Percentiles rank a stretch among this genome's conserved stretches.
phyloP scores from a whole-genome alignment of 2,113 vertebrate species.

The Psilopsiagon aymara region DNA sequence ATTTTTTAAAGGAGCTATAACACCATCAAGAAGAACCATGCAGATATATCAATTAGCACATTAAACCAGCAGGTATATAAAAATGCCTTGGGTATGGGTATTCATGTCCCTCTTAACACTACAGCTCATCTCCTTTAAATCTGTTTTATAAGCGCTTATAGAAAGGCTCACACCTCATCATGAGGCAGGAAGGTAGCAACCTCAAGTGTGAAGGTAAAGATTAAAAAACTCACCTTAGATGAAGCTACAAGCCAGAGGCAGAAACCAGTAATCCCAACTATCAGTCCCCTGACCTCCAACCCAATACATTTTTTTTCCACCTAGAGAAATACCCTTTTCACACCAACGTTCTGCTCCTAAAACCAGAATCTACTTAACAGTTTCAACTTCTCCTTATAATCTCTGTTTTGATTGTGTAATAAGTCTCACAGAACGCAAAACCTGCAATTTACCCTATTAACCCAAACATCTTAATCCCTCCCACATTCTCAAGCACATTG shows the following conservation, averaged over 20 bases:
- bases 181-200: not conserved
- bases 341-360: not conserved
- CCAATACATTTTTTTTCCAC: not conserved
- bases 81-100: not conserved
- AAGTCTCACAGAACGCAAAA: not conserved
- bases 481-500: not conserved
- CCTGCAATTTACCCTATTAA: slow-evolving; percentile 26
- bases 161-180: not conserved
- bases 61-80: not conserved
- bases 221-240: not conserved
- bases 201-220: not conserved
- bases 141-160: not conserved
- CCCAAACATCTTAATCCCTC: not conserved
- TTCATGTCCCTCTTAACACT: not conserved
- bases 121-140: not conserved
- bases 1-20: not conserved
- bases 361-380: not conserved
- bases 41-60: not conserved
- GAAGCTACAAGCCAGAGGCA: not conserved
- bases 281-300: not conserved
- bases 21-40: not conserved
- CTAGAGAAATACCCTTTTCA: not conserved
- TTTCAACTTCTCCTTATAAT: not conserved
- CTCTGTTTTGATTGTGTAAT: not conserved
- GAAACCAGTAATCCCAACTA: not conserved